Evolutionary conservation across 2,113 vertebrate genomes (phyloP).

Genomic region (Paralichthys olivaceus): DNA sequence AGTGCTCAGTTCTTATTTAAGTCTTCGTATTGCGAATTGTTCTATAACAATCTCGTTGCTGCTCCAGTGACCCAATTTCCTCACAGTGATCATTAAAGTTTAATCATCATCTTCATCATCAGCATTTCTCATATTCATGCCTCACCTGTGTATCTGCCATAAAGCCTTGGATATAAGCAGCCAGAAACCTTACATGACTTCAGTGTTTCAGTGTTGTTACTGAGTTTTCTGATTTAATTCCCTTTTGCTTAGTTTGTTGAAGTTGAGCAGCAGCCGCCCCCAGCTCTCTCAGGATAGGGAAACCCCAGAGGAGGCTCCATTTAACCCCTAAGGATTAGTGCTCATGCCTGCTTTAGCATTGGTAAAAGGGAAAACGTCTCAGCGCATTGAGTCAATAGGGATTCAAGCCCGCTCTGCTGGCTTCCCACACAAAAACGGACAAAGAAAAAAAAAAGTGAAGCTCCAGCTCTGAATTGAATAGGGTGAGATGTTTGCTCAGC

Average conservation of each 20-base stretch:
- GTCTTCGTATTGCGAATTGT: constrained; percentile 6
- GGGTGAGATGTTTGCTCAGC: constrained; percentile 53
- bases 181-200: not conserved
- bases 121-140: constrained; percentile 40
- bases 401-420: constrained; percentile 60
- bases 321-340: constrained; percentile 83
- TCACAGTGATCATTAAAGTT: constrained; percentile 46
- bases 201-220: not conserved
- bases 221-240: constrained; percentile 14
- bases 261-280: constrained; percentile 68
- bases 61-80: constrained; percentile 45
- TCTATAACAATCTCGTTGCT: constrained; percentile 27
- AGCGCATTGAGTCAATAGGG: constrained; percentile 73
- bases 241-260: constrained; percentile 40
- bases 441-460: constrained; percentile 53
- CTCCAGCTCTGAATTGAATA: constrained; percentile 60
- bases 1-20: not conserved
- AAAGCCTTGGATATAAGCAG: constrained; percentile 2
- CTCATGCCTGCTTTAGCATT: constrained; percentile 82
- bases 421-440: constrained; percentile 76
- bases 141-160: constrained; percentile 39
- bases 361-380: constrained; percentile 78
- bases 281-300: constrained; percentile 74
- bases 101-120: constrained; percentile 28
- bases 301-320: constrained; percentile 75